Base-by-base conservation (phyloP, 53 echinoderm and acorn worm species). In the Echinometra lucunter region DNA sequence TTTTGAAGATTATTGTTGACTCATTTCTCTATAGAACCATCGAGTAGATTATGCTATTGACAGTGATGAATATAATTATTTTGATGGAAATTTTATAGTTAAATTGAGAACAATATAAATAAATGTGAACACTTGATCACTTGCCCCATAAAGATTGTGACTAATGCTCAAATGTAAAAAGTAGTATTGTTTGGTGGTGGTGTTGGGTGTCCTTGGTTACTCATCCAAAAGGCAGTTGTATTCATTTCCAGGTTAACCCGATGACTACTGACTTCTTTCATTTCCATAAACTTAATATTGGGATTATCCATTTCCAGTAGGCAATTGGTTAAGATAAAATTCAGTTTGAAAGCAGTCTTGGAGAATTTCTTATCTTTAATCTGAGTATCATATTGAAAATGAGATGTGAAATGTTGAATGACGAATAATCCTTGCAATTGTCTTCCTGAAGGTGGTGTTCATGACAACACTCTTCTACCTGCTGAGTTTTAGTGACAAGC, bases 391-490 rank as follows among this genome's bases (percentile, higher is more conserved):
- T 70, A 30, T 34, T 32, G 30, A 34, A 70, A 5, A 9, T 70
- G 70, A 70, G 28, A 70, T 32, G 34, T 34, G 12, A 35, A 34
- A 72, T 30, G 72, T 72, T 11, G 35, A 8, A 3, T 81, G 7
- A 53, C 13, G 53, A 53, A 53, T 53, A 53, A 53, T 53, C 8
- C 5, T 81, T 81, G 23, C 40, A 21, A 44, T 45, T 85, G 30
- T 45, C 44, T 85, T 49, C 44, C 34, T 53, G 3, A 16, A 97
- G 97, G 92, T 98, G 83, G 98, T 98, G 66, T 98, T 98, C 94
- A 96, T 98, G 97, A 98, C 99, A 0, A 97, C 99, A 1, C 91
- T 98, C 58, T 98, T 98, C 98, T 98, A 98, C 94, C 94, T 98
- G 69, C 95, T 98, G 96, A 97, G 98, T 92, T 95, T 96, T 37